Conservation (phyloP, 2,888 invertebrate genomes). For the Choristoneura rosaceana region DNA sequence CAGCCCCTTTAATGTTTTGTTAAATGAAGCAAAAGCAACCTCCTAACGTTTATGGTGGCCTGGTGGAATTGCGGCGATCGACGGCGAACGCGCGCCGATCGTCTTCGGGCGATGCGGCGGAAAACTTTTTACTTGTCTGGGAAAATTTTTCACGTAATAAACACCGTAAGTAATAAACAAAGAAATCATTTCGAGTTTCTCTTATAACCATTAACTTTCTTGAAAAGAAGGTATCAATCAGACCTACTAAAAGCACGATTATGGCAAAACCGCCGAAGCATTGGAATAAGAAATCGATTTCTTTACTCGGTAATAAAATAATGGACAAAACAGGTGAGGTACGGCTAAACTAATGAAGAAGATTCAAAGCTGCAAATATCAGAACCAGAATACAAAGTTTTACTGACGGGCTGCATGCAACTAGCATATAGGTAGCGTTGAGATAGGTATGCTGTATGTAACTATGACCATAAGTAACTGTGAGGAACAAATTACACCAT, state of each 20-base stretch:
- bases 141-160: neutral
- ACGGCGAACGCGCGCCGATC: conserved; percentile 49
- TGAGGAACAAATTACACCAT: too few relatives aligned
- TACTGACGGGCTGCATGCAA: conserved; percentile 9
- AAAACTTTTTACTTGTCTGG: neutral
- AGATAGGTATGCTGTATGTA: neutral
- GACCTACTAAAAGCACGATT: neutral
- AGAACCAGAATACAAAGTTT: conserved; percentile 28
- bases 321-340: neutral
- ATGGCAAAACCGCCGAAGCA: neutral
- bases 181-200: neutral
- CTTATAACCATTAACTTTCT: neutral
- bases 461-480: too few relatives aligned
- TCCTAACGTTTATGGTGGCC: conserved; percentile 56
- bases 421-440: neutral
- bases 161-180: neutral
- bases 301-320: neutral
- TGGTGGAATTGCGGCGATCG: conserved; percentile 70
- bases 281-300: neutral
- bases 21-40: neutral
- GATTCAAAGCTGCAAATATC: conserved; percentile 15
- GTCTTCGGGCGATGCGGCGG: neutral
- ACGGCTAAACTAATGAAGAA: neutral
- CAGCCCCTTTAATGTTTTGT: too few relatives aligned
- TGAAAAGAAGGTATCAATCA: neutral